Conservation (phyloP, 2,888 invertebrate genomes). For the Operophtera brumata region DNA sequence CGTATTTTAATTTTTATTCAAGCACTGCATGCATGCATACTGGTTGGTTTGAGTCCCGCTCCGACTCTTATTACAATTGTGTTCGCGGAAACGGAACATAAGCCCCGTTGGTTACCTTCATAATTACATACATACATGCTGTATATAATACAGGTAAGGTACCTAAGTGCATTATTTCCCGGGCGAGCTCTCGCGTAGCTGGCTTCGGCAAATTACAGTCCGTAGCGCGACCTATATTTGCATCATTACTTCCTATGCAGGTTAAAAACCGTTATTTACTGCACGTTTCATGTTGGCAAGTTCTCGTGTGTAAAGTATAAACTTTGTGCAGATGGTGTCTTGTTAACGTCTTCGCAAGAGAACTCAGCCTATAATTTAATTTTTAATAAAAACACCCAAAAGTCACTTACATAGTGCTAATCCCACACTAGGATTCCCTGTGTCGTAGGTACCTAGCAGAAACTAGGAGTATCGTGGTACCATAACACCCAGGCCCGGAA, state of each 20-base stretch:
- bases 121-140: conserved; percentile 10
- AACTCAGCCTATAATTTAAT: no score
- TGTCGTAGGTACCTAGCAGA: no score
- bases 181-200: conserved; percentile 27
- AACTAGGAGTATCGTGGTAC: no score
- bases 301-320: conserved; percentile 1
- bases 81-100: conserved; percentile 7
- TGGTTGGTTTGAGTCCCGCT: no score
- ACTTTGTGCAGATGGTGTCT: background rate
- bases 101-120: conserved; percentile 10
- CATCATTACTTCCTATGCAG: conserved; percentile 43
- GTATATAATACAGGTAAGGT: conserved; percentile 10
- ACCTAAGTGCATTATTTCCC: conserved; percentile 21
- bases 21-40: no score
- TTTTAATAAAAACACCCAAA: no score
- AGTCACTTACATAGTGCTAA: no score
- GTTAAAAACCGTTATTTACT: conserved; percentile 33
- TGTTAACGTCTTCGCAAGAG: background rate
- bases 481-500: no score
- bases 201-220: conserved; percentile 40
- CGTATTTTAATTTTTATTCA: no score
- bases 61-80: conserved; percentile 1
- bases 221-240: conserved; percentile 46
- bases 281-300: conserved; percentile 18
- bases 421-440: no score